Base-by-base conservation (phyloP, 2,113 vertebrate species). In the Marmota flaviventris region DNA sequence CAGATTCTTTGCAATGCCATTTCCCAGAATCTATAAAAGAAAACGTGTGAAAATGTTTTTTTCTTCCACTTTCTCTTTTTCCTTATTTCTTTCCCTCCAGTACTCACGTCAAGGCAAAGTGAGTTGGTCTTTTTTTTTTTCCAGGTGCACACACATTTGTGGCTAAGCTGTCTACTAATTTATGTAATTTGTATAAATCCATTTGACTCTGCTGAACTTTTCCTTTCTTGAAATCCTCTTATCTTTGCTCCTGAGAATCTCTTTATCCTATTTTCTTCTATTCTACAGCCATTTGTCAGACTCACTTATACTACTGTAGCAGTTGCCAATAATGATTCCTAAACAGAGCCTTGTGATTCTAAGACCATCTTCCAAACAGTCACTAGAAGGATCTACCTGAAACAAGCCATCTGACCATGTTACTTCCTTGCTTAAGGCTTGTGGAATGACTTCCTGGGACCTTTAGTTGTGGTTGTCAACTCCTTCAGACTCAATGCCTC, bases 1-100 rank as follows among this genome's bases (percentile, higher is more conserved):
- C 45, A 81, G 61, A 79, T 94, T 92, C 75, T 93, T 94, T 95
- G 76, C 34, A 61, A 37, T 81, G 84, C 78, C 69, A 14, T 81
- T 91, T 95, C 27, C 63, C 14, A 16, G 93, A 77, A 61, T 75
- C 45, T 73, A 20, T 90, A 51, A 84, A 93, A 72, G 42, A 79
- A n/a, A 84, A 97, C 85, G 42, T 17, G n/a, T 63, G 17, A 14
- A 58, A 89, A 1, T 34, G 1, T 53, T 67, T 88, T 48, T 16
- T 92, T 70, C 32, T 79, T 79, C 25, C 22, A 45, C 5, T 18
- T 73, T 67, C 12, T 76, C 63, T 24, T 79, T 63, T 70, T 42
- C 32, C 27, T 14, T 39, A 1, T 86, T 84, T 20, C 24, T 78
- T 93, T 72, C 39, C 24, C 34, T 63, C 5, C 7, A 77, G 20